These are phyloP conservation scores for Dasysyrphus albostriatus DNA, from an alignment of 2,888 invertebrate species.

Conservation along the genomic window DNA sequence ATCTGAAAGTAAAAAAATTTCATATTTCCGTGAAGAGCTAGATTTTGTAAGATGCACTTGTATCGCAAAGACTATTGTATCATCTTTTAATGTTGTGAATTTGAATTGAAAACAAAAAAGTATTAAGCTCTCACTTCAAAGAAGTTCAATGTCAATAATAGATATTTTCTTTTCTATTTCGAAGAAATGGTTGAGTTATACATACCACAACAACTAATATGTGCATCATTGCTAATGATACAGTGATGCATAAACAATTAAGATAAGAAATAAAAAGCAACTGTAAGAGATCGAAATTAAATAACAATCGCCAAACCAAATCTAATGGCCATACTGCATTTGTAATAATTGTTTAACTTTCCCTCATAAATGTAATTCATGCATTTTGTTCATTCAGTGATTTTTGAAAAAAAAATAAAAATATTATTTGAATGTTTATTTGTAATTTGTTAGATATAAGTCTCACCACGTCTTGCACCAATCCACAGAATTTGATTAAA, in stretches of 20 bases:
- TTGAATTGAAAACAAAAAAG: too few species aligned
- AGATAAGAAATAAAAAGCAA: not conserved
- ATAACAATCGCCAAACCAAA: constrained; percentile 20
- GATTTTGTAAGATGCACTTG: too few species aligned
- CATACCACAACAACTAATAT: not conserved
- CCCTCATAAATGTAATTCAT: constrained; percentile 33
- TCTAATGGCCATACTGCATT: constrained; percentile 23
- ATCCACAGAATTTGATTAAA: constrained; percentile 45
- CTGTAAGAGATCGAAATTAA: constrained; percentile 1
- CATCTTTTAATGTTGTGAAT: too few species aligned
- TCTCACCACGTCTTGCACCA: constrained; percentile 51
- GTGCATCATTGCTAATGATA: not conserved
- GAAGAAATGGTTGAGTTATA: not conserved
- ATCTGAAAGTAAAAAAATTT: too few species aligned
- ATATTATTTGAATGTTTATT: constrained; percentile 15
- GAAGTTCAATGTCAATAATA: not conserved
- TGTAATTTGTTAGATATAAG: constrained; percentile 16
- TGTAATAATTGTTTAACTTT: constrained; percentile 37
- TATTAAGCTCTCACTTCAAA: not conserved
- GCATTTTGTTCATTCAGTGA: constrained; percentile 28
- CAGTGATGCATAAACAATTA: constrained; percentile 7
- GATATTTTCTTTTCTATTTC: not conserved
- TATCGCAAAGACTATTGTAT: too few species aligned
- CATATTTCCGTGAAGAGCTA: too few species aligned
- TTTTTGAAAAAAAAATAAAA: constrained; percentile 17